These are phyloP conservation scores for Cecidostiba fungosa DNA, from an alignment of 2,888 invertebrate species.

Conservation along the genomic window DNA sequence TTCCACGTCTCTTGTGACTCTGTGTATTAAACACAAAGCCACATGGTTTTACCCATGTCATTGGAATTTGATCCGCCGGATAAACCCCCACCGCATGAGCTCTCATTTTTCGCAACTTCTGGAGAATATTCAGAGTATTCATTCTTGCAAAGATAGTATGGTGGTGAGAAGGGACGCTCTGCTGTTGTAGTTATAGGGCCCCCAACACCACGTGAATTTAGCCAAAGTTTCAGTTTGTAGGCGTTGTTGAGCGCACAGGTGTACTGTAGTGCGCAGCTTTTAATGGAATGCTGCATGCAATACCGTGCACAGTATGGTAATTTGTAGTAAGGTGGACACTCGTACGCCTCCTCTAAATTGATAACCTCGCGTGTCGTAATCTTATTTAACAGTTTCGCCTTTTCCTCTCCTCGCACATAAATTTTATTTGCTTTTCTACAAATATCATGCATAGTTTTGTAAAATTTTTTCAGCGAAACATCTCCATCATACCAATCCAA, in stretches of 20 bases:
- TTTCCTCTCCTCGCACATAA: not conserved
- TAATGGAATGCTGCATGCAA: not conserved
- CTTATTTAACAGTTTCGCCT: not conserved
- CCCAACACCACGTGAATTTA: not conserved
- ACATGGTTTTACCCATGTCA: not conserved
- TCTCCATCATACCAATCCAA: not conserved
- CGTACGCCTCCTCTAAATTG: not conserved
- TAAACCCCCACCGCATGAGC: not conserved
- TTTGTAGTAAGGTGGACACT: not conserved
- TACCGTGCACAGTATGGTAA: not conserved
- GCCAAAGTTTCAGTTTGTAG: not conserved
- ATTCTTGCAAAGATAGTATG: not conserved
- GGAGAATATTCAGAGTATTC: not conserved
- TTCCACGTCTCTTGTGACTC: not conserved
- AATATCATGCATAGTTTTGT: not conserved
- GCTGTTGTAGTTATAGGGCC: not conserved
- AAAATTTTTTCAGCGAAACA: not conserved
- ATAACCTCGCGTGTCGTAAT: not conserved
- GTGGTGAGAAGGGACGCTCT: not conserved
- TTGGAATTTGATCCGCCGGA: not conserved
- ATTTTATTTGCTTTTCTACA: not conserved
- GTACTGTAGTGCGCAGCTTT: not conserved
- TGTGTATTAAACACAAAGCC: not conserved
- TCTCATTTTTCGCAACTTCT: not conserved
- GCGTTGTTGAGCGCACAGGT: not conserved